Conservation (phyloP, 2,797 vertebrate genomes). For the Cichlasoma orientale region DNA sequence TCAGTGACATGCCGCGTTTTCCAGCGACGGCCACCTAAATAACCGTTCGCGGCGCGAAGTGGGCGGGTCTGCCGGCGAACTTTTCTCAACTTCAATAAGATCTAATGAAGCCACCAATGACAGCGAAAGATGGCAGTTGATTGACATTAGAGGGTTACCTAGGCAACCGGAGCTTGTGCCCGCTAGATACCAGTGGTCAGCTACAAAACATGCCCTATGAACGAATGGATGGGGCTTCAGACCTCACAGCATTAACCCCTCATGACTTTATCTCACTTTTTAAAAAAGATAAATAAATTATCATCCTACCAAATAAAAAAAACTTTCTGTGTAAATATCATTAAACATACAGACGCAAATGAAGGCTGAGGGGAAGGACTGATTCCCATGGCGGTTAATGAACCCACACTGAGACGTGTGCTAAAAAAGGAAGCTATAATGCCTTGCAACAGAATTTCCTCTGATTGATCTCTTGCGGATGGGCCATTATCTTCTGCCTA, state of each 20-base stretch:
- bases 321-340: not conserved
- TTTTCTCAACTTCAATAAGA: not conserved
- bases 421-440: conserved; percentile 61
- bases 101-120: not conserved
- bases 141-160: not conserved
- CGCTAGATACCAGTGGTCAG: not conserved
- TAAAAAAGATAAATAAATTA: not conserved
- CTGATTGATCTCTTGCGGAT: conserved; percentile 66
- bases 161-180: not conserved
- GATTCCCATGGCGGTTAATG: conserved; percentile 21
- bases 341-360: not conserved
- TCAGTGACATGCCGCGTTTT: not conserved
- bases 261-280: not conserved
- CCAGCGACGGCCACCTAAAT: not conserved
- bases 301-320: not conserved
- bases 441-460: conserved; percentile 52
- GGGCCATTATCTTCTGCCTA: conserved; percentile 68
- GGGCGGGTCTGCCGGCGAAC: not conserved
- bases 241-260: not conserved
- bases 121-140: not conserved
- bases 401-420: conserved; percentile 35
- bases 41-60: not conserved
- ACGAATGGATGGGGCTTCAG: not conserved
- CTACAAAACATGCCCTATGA: not conserved
- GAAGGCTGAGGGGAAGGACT: not conserved